These are phyloP conservation scores for Ophion costatus DNA, from an alignment of 2,888 invertebrate genomes.

Conservation along the genomic window DNA sequence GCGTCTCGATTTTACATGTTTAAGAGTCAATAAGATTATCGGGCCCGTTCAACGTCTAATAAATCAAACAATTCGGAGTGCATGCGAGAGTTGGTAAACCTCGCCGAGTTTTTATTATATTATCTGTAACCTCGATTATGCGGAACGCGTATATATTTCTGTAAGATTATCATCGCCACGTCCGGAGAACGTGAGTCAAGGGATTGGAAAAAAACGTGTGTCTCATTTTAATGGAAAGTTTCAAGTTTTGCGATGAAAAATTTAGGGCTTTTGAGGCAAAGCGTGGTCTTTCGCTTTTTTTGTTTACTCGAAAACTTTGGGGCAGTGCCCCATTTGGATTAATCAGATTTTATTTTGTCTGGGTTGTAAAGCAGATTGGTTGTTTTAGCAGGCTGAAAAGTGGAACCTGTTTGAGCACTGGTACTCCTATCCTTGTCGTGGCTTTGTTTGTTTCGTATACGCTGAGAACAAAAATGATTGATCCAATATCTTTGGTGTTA, in stretches of 20 bases:
- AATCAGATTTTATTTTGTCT: neutral
- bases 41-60: slow-evolving; percentile 71
- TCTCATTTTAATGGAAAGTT: slow-evolving; percentile 15
- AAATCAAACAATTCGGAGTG: slow-evolving; percentile 75
- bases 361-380: neutral
- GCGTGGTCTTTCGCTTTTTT: neutral
- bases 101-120: slow-evolving; percentile 44
- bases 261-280: neutral
- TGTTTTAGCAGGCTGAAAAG: too few species aligned
- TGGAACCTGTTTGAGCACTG: too few species aligned
- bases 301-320: neutral
- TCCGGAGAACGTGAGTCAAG: neutral
- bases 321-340: neutral
- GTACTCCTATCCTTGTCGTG: too few species aligned
- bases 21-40: slow-evolving; percentile 79
- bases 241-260: neutral
- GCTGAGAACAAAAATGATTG: too few species aligned
- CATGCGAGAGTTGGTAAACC: slow-evolving; percentile 56
- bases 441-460: too few species aligned
- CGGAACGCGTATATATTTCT: slow-evolving; percentile 32
- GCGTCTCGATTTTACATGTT: slow-evolving; percentile 66
- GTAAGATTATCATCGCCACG: slow-evolving; percentile 29
- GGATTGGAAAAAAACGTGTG: slow-evolving; percentile 19
- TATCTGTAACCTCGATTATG: slow-evolving; percentile 59
- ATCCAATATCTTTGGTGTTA: too few species aligned